Evolutionary conservation across 2,888 invertebrate species (phyloP).

Genomic region (Flexamia atlantica): DNA sequence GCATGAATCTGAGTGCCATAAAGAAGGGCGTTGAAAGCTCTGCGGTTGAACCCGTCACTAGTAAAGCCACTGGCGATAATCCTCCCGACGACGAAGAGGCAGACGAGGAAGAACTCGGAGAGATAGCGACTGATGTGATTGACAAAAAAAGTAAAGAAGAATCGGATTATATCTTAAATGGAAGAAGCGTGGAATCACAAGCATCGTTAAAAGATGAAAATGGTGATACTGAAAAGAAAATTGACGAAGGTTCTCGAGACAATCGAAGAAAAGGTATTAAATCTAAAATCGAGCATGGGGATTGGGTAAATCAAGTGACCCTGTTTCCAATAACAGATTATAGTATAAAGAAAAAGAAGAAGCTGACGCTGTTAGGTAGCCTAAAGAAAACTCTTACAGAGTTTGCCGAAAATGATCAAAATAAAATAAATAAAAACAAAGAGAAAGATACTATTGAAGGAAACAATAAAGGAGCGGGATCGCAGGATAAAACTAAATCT

Average conservation of each 20-base stretch:
- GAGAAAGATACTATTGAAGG: background rate
- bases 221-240: background rate
- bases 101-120: background rate
- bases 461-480: background rate
- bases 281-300: background rate
- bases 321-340: background rate
- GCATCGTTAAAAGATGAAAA: background rate
- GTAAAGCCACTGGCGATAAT: background rate
- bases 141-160: slow-evolving; percentile 1
- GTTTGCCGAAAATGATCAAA: background rate
- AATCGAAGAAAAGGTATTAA: background rate
- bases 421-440: background rate
- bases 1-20: background rate
- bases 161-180: background rate
- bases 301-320: slow-evolving; percentile 3
- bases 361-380: background rate
- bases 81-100: background rate
- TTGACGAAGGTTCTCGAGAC: background rate
- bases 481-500: background rate
- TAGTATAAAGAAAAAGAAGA: background rate
- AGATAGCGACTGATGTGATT: background rate
- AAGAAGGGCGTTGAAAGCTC: background rate
- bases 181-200: background rate
- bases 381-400: background rate
- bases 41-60: background rate